A percentile compares a stretch with the other conserved stretches of the same genome.
phyloP scores from a whole-genome alignment of 2,888 invertebrate species.

The Diadromus collaris region DNA sequence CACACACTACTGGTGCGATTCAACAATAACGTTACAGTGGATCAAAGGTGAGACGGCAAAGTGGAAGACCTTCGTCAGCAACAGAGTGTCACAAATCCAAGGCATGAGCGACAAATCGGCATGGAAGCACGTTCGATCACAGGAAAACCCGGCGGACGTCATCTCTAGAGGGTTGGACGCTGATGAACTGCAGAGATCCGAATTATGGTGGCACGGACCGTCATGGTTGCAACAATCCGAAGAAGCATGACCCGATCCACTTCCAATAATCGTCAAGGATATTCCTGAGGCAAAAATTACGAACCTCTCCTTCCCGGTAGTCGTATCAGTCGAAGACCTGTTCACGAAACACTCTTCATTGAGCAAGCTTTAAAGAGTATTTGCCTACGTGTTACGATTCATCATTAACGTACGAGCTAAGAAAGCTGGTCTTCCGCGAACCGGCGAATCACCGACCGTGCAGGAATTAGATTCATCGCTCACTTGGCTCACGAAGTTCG shows the following conservation, averaged over 20 bases:
- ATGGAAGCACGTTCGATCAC: constrained; percentile 9
- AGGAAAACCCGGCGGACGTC: constrained; percentile 9
- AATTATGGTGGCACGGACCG: constrained; percentile 48
- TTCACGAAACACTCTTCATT: constrained; percentile 37
- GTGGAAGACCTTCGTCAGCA: constrained; percentile 46
- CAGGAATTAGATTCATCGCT: constrained; percentile 10
- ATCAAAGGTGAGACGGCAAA: constrained; percentile 14
- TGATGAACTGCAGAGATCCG: background rate
- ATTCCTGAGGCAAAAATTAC: constrained; percentile 10
- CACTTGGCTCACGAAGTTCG: constrained; percentile 24
- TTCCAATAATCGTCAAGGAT: no score
- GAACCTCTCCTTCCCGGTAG: constrained; percentile 3
- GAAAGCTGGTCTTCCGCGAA: background rate
- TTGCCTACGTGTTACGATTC: constrained; percentile 28
- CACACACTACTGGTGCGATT: constrained; percentile 7
- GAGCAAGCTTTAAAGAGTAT: background rate
- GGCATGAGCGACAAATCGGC: background rate
- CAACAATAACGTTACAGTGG: constrained; percentile 15
- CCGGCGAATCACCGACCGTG: background rate
- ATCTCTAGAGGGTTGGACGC: background rate
- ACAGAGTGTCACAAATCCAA: constrained; percentile 24
- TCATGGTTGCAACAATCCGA: background rate
- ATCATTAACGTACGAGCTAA: constrained; percentile 1
- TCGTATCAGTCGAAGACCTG: background rate
- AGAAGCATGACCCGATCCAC: background rate